Conservation (phyloP, 1,140 invertebrate species). For the Hypsibius dujardini region DNA sequence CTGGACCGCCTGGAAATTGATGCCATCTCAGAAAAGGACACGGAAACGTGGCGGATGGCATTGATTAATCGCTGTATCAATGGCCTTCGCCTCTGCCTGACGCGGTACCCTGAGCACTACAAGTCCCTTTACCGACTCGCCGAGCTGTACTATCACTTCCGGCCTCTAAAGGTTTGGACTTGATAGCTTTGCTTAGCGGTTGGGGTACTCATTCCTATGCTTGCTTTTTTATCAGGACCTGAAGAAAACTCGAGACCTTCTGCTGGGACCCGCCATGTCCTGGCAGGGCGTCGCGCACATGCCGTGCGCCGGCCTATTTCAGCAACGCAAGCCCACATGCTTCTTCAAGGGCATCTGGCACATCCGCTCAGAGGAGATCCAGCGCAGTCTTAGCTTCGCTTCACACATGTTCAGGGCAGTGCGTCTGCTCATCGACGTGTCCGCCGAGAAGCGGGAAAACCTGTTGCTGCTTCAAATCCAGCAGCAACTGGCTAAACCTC, state of each 20-base stretch:
- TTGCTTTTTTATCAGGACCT: constrained; percentile 28
- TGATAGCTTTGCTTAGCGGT: constrained; percentile 49
- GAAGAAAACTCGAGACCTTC: constrained; percentile 28
- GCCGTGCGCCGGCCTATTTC: constrained; percentile 51
- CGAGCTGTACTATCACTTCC: constrained; percentile 59
- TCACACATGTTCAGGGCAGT: constrained; percentile 72
- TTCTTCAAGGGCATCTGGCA: constrained; percentile 83
- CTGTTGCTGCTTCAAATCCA: constrained; percentile 61
- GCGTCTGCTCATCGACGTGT: constrained; percentile 55
- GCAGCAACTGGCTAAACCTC: constrained; percentile 42
- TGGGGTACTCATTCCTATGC: constrained; percentile 44
- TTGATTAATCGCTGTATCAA: constrained; percentile 45
- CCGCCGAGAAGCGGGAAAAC: constrained; percentile 57
- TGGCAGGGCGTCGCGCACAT: constrained; percentile 36
- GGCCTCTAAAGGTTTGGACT: constrained; percentile 34
- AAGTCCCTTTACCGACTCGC: constrained; percentile 73
- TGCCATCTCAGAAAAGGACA: neutral
- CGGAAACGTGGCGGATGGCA: constrained; percentile 22
- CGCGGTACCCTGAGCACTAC: constrained; percentile 71
- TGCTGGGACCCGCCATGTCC: constrained; percentile 28
- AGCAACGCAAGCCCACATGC: constrained; percentile 60
- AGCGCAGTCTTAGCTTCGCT: constrained; percentile 71
- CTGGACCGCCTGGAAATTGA: constrained; percentile 1
- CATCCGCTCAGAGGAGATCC: constrained; percentile 69
- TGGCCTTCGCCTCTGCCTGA: constrained; percentile 62